Conservation (phyloP, 2,113 vertebrate genomes). For the Rattus norvegicus region GRCr8 NC_086019.1:130382501-130383000, state of each 20-base stretch:
- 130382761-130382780: not conserved
- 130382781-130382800: constrained; percentile 2
- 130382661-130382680: constrained; percentile 44
- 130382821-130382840: not conserved
- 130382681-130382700: constrained; percentile 38
- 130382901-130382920: not conserved
- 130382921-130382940: not conserved
- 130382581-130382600: constrained; percentile 56
- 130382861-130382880: not conserved
- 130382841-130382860: not conserved
- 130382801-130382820: constrained; percentile 13
- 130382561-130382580: constrained; percentile 26
- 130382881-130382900: not conserved
- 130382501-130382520: constrained; percentile 45
- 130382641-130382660: constrained; percentile 39
- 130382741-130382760: not conserved
- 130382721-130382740: not conserved
- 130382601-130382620: constrained; percentile 41
- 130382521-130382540: constrained; percentile 36
- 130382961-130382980: not conserved
- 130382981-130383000: constrained; percentile 9
- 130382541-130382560: constrained; percentile 33
- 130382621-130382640: constrained; percentile 52
- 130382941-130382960: not conserved
- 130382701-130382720: constrained; percentile 10